Evolutionary conservation across 2,797 vertebrate genomes (phyloP).

Genomic region (Galagoides demidoff): DNA sequence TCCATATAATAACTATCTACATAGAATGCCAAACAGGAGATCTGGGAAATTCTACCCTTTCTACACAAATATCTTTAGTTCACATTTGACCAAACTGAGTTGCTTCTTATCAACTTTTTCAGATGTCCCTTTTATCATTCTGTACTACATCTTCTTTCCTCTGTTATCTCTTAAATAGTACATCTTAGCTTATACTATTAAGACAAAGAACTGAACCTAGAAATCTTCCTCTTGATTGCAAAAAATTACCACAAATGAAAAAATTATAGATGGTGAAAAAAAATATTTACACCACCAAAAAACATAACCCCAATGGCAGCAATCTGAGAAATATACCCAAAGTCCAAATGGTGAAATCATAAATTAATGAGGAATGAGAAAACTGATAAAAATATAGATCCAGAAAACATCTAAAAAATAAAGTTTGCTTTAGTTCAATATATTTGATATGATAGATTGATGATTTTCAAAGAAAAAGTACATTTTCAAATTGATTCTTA

Average conservation of each 20-base stretch:
- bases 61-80: not conserved
- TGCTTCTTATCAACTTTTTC: not conserved
- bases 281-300: not conserved
- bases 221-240: not conserved
- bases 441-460: not conserved
- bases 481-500: not conserved
- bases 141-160: not conserved
- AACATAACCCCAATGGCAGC: not conserved
- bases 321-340: conserved; percentile 40
- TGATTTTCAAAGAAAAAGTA: conserved; percentile 1
- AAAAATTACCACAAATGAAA: not conserved
- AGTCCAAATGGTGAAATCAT: not conserved
- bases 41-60: not conserved
- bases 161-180: not conserved
- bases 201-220: not conserved
- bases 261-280: not conserved
- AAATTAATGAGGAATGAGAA: not conserved
- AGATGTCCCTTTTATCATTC: not conserved
- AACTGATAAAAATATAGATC: not conserved
- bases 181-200: conserved; percentile 13
- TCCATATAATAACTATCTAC: not conserved
- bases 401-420: not conserved
- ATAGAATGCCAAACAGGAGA: not conserved
- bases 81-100: conserved; percentile 33
- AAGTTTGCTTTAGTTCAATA: not conserved